These are phyloP conservation scores for Chionomys nivalis DNA, from an alignment of 2,113 vertebrate species.

Conservation along the genomic window DNA sequence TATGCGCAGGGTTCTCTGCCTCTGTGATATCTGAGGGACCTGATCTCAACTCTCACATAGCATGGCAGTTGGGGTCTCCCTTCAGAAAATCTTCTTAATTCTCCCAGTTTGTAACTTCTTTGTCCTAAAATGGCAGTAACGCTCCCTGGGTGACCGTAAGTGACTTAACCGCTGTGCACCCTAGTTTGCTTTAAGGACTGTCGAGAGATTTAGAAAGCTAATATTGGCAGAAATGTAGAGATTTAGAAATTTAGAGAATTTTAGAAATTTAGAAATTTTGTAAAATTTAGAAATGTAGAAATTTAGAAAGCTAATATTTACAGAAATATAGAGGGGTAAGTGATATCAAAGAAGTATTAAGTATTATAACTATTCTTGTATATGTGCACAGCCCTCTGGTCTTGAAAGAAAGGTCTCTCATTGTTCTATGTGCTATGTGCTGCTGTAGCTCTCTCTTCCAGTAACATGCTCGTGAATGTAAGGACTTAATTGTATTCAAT, in stretches of 20 bases:
- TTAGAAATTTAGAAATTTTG: too few relatives aligned
- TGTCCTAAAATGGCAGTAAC: not conserved
- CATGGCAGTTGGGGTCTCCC: not conserved
- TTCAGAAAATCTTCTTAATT: not conserved
- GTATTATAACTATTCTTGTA: not conserved
- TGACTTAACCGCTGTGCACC: not conserved
- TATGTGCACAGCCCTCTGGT: not conserved
- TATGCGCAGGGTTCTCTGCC: not conserved
- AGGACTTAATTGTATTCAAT: conserved; percentile 5
- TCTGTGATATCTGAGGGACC: not conserved
- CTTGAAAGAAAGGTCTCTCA: not conserved
- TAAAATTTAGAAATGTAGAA: not conserved
- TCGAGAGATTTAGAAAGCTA: not conserved
- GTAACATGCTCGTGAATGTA: not conserved
- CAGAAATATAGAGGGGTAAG: not conserved
- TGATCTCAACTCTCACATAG: not conserved
- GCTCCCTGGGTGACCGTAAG: not conserved
- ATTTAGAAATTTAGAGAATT: too few relatives aligned
- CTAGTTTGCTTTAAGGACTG: not conserved
- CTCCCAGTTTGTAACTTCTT: not conserved
- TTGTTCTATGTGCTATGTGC: not conserved
- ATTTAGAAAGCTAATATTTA: not conserved
- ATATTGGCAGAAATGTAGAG: not conserved
- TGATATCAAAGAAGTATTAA: not conserved
- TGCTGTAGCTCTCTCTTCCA: not conserved